Conservation (phyloP, 2,888 invertebrate genomes). For the Nemapogon koenigi region DNA sequence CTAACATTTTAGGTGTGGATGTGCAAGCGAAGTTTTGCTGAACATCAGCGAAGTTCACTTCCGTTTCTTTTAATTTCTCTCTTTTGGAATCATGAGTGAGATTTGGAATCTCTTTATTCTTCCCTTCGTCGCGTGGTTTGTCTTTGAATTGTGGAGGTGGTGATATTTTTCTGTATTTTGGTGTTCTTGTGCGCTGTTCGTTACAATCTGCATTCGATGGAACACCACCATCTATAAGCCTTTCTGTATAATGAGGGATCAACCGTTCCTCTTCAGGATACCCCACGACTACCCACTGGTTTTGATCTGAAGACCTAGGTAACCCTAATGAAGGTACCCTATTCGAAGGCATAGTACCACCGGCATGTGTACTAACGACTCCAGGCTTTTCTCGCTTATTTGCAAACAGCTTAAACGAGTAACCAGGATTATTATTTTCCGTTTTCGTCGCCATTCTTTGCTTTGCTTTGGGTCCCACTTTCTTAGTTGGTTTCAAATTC, state of each 20-base stretch:
- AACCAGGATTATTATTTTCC: constrained; percentile 24
- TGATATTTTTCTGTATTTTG: constrained; percentile 35
- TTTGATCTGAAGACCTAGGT: constrained; percentile 40
- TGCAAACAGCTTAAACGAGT: constrained; percentile 43
- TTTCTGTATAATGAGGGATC: constrained; percentile 51
- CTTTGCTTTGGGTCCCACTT: constrained; percentile 51
- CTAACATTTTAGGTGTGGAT: constrained; percentile 57
- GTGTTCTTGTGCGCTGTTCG: constrained; percentile 27
- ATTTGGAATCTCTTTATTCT: constrained; percentile 36
- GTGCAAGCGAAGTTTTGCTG: constrained; percentile 52
- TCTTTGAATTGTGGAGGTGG: constrained; percentile 59
- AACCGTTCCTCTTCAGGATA: constrained; percentile 47
- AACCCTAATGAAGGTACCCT: constrained; percentile 51
- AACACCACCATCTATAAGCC: constrained; percentile 32
- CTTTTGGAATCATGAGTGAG: constrained; percentile 50
- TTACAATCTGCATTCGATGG: constrained; percentile 27
- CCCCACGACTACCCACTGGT: constrained; percentile 51
- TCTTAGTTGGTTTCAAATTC: constrained; percentile 51
- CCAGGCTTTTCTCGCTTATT: constrained; percentile 42
- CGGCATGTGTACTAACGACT: constrained; percentile 36
- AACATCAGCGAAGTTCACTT: constrained; percentile 42
- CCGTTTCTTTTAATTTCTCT: constrained; percentile 49
- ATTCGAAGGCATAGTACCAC: constrained; percentile 42
- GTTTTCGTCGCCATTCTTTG: constrained; percentile 40
- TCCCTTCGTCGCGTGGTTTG: constrained; percentile 29